phyloP scores from a whole-genome alignment of 1,140 invertebrate species.

The Danaus plexippus region DNA sequence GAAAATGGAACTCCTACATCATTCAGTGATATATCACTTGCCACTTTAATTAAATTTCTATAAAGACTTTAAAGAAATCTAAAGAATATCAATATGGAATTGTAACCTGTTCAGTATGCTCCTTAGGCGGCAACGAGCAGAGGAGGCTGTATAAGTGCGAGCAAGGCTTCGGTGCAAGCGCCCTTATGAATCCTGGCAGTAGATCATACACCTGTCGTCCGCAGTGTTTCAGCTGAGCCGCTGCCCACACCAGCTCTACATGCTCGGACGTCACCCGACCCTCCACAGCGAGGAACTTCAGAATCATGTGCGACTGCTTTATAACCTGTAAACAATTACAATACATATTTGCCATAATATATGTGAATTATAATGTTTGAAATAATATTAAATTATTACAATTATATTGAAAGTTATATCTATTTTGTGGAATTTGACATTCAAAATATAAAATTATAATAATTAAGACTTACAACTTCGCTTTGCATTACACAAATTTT shows the following conservation, averaged over 20 bases:
- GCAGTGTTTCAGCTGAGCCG: slow-evolving; percentile 93
- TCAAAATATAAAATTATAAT: too few relatives aligned
- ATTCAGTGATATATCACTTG: too few relatives aligned
- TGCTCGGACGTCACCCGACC: slow-evolving; percentile 91
- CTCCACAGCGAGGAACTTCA: slow-evolving; percentile 94
- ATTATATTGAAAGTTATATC: too few relatives aligned
- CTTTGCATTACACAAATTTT: too few relatives aligned
- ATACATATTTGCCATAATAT: background rate
- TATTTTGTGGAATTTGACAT: too few relatives aligned
- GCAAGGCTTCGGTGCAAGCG: slow-evolving; percentile 88
- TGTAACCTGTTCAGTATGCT: slow-evolving; percentile 89
- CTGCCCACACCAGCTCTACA: slow-evolving; percentile 93
- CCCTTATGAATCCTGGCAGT: slow-evolving; percentile 90
- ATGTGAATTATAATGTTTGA: too few relatives aligned
- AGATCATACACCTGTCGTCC: slow-evolving; percentile 93
- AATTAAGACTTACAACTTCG: too few relatives aligned
- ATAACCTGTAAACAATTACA: slow-evolving; percentile 76
- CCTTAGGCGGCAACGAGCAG: slow-evolving; percentile 87
- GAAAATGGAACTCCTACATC: too few relatives aligned
- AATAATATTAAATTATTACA: too few relatives aligned
- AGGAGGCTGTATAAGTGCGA: slow-evolving; percentile 89
- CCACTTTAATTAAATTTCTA: too few relatives aligned
- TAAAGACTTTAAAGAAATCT: background rate
- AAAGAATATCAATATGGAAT: background rate
- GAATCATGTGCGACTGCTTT: slow-evolving; percentile 93